phyloP scores from a whole-genome alignment of 2,797 vertebrate species.

The Pipistrellus pipistrellus region DNA sequence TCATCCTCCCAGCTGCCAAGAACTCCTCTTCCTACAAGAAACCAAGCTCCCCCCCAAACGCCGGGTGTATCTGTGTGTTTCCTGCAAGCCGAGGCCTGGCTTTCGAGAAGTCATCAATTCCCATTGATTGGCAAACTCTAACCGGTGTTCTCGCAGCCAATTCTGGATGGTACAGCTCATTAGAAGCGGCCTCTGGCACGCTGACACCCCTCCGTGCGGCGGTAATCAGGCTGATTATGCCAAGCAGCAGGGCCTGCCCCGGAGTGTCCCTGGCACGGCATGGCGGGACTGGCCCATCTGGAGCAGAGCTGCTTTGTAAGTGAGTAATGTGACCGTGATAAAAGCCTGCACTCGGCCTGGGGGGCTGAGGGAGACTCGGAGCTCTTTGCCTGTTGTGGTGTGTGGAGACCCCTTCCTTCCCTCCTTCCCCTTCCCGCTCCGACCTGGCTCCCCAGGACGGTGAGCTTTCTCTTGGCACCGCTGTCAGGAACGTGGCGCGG shows the following conservation, averaged over 20 bases:
- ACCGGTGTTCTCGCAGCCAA: conserved; percentile 75
- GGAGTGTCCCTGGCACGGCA: conserved; percentile 83
- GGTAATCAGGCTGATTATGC: conserved; percentile 80
- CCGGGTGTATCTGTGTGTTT: conserved; percentile 47
- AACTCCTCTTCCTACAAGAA: conserved; percentile 63
- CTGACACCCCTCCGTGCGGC: conserved; percentile 25
- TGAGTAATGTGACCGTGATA: conserved; percentile 76
- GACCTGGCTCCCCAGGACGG: neutral
- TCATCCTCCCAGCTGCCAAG: conserved; percentile 38
- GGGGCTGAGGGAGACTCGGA: neutral
- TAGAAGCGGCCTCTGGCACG: conserved; percentile 82
- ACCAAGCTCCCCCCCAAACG: conserved; percentile 36
- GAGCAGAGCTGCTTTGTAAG: conserved; percentile 71
- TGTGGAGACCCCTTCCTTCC: neutral
- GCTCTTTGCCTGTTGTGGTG: neutral
- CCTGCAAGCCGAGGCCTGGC: conserved; percentile 64
- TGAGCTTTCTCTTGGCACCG: conserved; percentile 39
- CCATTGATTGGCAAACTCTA: conserved; percentile 75
- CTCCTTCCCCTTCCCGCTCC: neutral
- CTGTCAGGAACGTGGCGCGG: neutral
- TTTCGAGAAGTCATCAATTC: conserved; percentile 81
- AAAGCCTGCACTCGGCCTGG: conserved; percentile 43
- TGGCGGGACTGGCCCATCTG: conserved; percentile 77
- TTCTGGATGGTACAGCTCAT: conserved; percentile 82
- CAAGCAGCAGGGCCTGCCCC: conserved; percentile 81